Evolutionary conservation across 1,140 invertebrate species (phyloP), one percentile per base, ranked within the genome.

Genomic region (Campoletis sonorensis): DNA sequence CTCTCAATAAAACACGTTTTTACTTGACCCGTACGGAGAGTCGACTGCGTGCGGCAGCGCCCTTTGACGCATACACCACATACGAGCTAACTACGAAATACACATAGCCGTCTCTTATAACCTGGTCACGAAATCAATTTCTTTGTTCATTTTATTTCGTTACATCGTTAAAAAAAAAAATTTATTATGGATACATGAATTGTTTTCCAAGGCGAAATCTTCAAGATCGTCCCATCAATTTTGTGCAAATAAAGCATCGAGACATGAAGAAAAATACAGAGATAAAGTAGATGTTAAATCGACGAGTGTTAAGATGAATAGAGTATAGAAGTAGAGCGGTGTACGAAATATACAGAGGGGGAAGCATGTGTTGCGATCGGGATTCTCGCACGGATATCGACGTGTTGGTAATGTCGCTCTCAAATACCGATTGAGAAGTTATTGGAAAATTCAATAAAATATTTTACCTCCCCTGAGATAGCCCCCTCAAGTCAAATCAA

Each of bases 11-110:
- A 23, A 64, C 61, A 64, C 61, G 23, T 23, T 54, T 86, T 86
- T 83, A 86, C 85, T 85, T 54, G 84, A 88, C 85, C 83, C 87
- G 81, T 84, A 58, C 45, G 58, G 51, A 54, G 51, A 54, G 16
- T 54, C 84, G 84, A 86, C 86, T 84, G 83, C 82, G 88, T 18
- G n/a, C 61, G 61, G 83, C 89, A 90, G 88, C 89, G 88, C 89
- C 88, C 89, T 89, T 89, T 87, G 84, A 88, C 82, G 85, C 79
- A 79, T 84, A 88, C 82, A 87, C 37, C 81, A 49, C 67, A 61
- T 87, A 83, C 78, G 80, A 64, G 68, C 21, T 83, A 84, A 85
- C 81, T 84, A 67, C 13, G 11, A 76, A 27, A 13, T 18, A 23
- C 27, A 45, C 5, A 45, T 5, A 45, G 5, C 40, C 5, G 8